Evolutionary conservation across 2,888 invertebrate genomes (phyloP).

Genomic region (Leucoma salicis): DNA sequence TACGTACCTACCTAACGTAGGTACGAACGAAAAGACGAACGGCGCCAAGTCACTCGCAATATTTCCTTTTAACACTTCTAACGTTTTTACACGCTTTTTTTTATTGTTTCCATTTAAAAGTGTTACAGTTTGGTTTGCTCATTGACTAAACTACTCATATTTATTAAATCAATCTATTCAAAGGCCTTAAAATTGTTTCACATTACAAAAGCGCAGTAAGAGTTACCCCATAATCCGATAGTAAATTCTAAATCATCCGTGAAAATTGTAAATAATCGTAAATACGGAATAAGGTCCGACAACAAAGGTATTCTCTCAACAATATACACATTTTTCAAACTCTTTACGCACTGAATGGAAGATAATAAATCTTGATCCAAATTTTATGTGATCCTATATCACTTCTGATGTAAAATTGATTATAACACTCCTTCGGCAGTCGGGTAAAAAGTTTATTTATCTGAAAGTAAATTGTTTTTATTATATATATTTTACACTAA

Average conservation of each 20-base stretch:
- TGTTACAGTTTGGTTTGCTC: background rate
- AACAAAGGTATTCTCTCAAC: conserved; percentile 49
- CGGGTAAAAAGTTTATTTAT: no score
- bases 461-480: no score
- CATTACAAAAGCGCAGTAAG: conserved; percentile 19
- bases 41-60: no score
- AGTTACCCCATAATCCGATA: conserved; percentile 44
- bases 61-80: no score
- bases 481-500: no score
- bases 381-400: no score
- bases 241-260: conserved; percentile 59
- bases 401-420: no score
- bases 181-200: conserved; percentile 4
- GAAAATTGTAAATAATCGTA: conserved; percentile 66
- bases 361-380: conserved; percentile 52
- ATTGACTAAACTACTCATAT: background rate
- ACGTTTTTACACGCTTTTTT: no score
- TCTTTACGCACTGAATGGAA: conserved; percentile 46
- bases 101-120: background rate
- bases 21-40: no score
- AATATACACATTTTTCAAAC: conserved; percentile 50
- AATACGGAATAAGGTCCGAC: conserved; percentile 52
- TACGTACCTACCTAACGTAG: no score
- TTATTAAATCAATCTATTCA: background rate
- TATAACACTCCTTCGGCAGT: no score